Conservation (phyloP, 2,113 vertebrate species). For the Hippocampus zosterae region DNA sequence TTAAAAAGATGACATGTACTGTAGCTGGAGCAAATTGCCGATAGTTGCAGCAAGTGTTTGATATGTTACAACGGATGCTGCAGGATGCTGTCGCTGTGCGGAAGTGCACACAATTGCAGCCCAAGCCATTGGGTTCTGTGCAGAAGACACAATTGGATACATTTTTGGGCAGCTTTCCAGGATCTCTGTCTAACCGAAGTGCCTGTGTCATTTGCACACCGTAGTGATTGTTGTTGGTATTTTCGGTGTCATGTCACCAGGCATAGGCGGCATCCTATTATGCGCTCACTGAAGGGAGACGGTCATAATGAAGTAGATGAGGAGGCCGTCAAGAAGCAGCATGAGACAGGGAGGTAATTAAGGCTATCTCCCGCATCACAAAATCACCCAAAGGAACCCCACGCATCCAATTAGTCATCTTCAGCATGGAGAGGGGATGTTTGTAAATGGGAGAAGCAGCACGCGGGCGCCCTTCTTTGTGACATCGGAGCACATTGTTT, state of each 20-base stretch:
- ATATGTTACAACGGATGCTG: background rate
- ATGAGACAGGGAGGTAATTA: conserved; percentile 55
- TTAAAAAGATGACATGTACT: background rate
- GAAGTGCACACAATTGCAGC: background rate
- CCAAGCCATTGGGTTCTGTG: background rate
- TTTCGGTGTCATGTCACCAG: conserved; percentile 3
- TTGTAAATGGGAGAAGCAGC: conserved; percentile 5
- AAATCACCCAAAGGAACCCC: conserved; percentile 43
- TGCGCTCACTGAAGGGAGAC: conserved; percentile 41
- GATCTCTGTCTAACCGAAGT: background rate
- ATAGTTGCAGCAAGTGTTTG: background rate
- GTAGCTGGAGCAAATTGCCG: too few relatives aligned
- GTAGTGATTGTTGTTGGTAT: conserved; percentile 15
- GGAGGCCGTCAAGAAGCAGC: conserved; percentile 40
- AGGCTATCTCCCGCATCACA: conserved; percentile 40
- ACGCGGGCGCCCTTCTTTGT: conserved; percentile 24
- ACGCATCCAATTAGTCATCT: conserved; percentile 45
- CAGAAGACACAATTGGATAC: background rate
- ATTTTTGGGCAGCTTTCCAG: background rate
- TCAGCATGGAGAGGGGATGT: conserved; percentile 20
- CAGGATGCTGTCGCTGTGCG: background rate
- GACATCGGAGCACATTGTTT: conserved; percentile 15
- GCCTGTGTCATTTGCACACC: conserved; percentile 10
- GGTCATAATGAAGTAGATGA: conserved; percentile 49
- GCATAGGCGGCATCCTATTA: conserved; percentile 25